phyloP scores from a whole-genome alignment of 2,113 vertebrate species.

The Fukomys damarensis region DNA sequence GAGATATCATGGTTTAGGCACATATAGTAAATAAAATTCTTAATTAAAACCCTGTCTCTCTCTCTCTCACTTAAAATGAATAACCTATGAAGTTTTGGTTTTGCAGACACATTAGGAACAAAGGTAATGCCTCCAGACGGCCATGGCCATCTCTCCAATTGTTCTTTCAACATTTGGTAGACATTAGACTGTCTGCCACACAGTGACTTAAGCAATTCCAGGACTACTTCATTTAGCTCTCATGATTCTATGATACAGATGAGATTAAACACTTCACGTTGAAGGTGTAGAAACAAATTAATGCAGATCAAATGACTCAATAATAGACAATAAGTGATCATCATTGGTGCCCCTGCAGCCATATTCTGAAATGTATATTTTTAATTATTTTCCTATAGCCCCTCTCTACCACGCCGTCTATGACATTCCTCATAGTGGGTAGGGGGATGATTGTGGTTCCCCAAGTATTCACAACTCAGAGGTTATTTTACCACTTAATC shows the following conservation, averaged over 20 bases:
- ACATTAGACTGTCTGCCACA: neutral
- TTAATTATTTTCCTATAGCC: neutral
- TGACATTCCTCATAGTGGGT: neutral
- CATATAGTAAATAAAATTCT: neutral
- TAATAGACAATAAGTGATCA: neutral
- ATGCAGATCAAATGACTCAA: neutral
- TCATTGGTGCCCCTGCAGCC: neutral
- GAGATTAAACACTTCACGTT: neutral
- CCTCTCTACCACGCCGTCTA: neutral
- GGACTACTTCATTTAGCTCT: neutral
- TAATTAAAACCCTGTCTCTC: neutral
- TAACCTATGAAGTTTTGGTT: neutral
- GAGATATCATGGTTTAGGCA: neutral
- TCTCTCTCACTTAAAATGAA: neutral
- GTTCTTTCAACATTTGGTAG: neutral
- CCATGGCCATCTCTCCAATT: neutral
- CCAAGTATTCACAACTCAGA: neutral
- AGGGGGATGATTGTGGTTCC: neutral
- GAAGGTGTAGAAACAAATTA: neutral
- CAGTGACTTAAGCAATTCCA: neutral
- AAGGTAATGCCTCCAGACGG: neutral
- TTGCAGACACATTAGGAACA: neutral
- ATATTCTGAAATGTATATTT: neutral
- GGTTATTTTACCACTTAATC: neutral
- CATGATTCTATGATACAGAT: neutral